Percentiles rank a stretch among this genome's conserved stretches.
These are phyloP conservation scores for Himalopsyche tibetana DNA, from an alignment of 2,888 invertebrate genomes.

Conservation along the genomic window DNA sequence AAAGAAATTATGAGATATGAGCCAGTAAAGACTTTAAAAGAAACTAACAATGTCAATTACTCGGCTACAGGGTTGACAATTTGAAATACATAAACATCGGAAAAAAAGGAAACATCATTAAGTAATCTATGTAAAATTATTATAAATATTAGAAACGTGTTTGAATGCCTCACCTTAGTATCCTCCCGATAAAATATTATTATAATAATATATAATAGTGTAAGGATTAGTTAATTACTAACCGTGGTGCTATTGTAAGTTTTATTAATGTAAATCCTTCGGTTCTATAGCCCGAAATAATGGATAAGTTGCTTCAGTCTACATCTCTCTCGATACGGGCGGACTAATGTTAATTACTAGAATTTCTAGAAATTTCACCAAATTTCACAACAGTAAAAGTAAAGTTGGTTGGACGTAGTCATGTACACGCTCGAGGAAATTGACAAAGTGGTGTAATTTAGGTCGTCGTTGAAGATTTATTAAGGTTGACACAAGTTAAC, in stretches of 20 bases:
- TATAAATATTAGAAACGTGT: no score
- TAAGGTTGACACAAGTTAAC: conserved; percentile 51
- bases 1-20: no score
- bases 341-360: conserved; percentile 53
- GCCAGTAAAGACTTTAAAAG: no score
- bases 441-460: conserved; percentile 59
- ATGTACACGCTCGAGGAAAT: conserved; percentile 55
- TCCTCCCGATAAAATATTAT: conserved; percentile 36
- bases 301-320: conserved; percentile 47
- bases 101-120: no score
- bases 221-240: conserved; percentile 53
- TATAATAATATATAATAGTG: no score
- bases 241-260: conserved; percentile 54
- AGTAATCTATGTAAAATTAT: no score
- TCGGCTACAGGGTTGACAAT: no score
- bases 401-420: conserved; percentile 54
- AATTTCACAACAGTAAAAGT: conserved; percentile 52
- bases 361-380: conserved; percentile 53
- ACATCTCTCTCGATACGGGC: conserved; percentile 43
- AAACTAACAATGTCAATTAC: no score
- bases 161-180: no score
- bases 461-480: conserved; percentile 56
- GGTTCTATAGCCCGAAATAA: conserved; percentile 54
- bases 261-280: conserved; percentile 59
- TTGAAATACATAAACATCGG: no score